Base-by-base conservation (phyloP, 2,888 invertebrate genomes). In the Ectemnius lituratus region DNA sequence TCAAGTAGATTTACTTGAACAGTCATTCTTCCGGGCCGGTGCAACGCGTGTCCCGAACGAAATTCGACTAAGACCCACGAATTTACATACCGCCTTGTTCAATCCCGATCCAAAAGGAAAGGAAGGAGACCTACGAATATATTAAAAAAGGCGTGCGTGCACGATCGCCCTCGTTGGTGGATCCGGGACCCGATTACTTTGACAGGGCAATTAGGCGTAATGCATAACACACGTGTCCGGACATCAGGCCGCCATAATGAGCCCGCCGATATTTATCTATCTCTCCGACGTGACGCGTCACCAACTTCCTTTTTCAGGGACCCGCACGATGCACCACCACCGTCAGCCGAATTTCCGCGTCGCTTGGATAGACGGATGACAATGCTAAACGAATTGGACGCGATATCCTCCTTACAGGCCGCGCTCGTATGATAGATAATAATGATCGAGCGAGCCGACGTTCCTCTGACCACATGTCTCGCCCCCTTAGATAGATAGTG, bases 361-460 rank as follows among this genome's bases (percentile, higher is more conserved):
- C 61, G 60, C 14, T 71, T 76, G 79, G 79, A 80, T 52, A 52
- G 52, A 52, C 65, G 73, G 67, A 76, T 73, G 80, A 78, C 71
- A 81, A 81, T 79, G 69, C 70, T 76, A 64, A 79, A 81, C 79
- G 80, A 73, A 76, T 80, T 69, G 67, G 81, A 80, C 81, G 67
- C 70, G 66, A 67, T 70, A 76, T 71, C 63, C 72, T 70, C 63
- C 37, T 37, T 37, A 37, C 37, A 37, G 37, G 37, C 74, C 74
- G 47, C 58, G 52, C 63, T 28, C 37, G 59, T 5, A 57, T 80
- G 80, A 80, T 80, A 79, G 80, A 80, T 81, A 76, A 67, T 80
- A 80, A 80, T 81, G 80, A 80, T 80, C 81, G 73, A 58, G 58
- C 14, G 14, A 69, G 60, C 65, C 73, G 80, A 81, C 79, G 73